A percentile compares a stretch with the other conserved stretches of the same genome.
These are phyloP conservation scores for Carcinoscorpius rotundicauda DNA, from an alignment of 1,140 invertebrate species.

Conservation along the genomic window DNA sequence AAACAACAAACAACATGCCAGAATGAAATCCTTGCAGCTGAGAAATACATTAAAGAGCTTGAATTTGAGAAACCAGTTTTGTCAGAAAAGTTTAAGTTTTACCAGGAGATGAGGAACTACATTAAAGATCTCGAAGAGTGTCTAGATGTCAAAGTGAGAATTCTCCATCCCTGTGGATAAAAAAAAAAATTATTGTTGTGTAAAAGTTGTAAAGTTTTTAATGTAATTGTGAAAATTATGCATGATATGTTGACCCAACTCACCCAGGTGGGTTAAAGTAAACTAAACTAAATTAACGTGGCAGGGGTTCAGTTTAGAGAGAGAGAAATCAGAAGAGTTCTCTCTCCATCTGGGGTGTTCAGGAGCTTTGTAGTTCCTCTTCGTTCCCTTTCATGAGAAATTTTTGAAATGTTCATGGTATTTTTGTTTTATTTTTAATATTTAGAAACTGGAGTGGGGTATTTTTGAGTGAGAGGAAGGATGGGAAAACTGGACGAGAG, in stretches of 20 bases:
- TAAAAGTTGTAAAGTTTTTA: background rate
- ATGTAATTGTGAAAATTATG: background rate
- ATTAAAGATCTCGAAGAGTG: conserved; percentile 93
- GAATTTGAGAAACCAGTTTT: conserved; percentile 50
- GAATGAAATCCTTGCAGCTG: conserved; percentile 48
- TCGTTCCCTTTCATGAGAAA: too few species aligned
- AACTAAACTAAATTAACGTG: background rate
- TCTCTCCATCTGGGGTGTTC: too few species aligned
- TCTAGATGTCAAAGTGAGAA: conserved; percentile 52
- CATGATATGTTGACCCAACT: background rate
- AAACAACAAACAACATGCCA: conserved; percentile 11
- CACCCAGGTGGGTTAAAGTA: background rate
- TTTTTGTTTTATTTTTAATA: background rate
- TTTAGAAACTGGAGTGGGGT: too few species aligned
- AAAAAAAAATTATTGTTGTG: background rate
- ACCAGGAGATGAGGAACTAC: conserved; percentile 91
- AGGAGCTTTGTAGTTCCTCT: too few species aligned
- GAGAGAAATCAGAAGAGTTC: too few species aligned
- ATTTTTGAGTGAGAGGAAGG: too few species aligned
- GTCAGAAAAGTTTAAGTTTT: conserved; percentile 70
- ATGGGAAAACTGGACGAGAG: too few species aligned
- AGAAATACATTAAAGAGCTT: conserved; percentile 45
- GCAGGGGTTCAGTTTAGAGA: too few species aligned
- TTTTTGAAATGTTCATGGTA: background rate
- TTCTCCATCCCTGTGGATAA: conserved; percentile 10